Base-by-base conservation (phyloP, 2,797 vertebrate species). In the Lophius americanus region DNA sequence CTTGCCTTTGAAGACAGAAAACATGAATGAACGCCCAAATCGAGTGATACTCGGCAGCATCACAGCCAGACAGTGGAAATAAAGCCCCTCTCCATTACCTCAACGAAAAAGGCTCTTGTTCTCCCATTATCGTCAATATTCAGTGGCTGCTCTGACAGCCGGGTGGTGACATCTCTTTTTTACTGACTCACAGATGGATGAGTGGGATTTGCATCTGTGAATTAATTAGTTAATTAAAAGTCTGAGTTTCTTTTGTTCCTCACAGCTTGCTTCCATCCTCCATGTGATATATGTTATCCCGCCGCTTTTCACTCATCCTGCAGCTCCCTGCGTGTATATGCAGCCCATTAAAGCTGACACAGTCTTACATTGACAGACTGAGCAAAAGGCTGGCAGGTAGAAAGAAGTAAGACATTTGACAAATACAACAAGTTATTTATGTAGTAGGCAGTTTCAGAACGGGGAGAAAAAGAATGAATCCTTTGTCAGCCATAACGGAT, bases 291-390 rank as follows among this genome's bases (percentile, higher is more conserved):
- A 1, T 11, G 41, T 58, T 13, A 8, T n/a, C 11, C 46, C 51
- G 14, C 42, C 35, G 53, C 9, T 48, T 23, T 12, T 49, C 54
- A 52, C 12, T 53, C 47, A 51, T 12, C n/a, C 35, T 14, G 1
- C 49, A 5, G 9, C 42, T 63, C 60, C 37, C 43, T 70, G 54
- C 73, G 64, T 69, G 44, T 72, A 60, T 76, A 51, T 43, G 35
- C 58, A 46, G 51, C 76, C 62, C 42, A 56, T 70, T 73, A 56
- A 41, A 60, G 47, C 64, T 46, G 53, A 49, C 71, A 51, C 41
- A 32, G 61, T 78, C 81, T 70, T 83, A 78, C 72, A 83, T 80
- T 75, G 81, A 69, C 63, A 67, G 61, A 56, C 61, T 43, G 60
- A 50, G 65, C 6, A 2, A 4, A 50, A 6, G 13, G n/a, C 58